Evolutionary conservation across 2,888 invertebrate genomes (phyloP).

Genomic region (Napeogenes sylphis): DNA sequence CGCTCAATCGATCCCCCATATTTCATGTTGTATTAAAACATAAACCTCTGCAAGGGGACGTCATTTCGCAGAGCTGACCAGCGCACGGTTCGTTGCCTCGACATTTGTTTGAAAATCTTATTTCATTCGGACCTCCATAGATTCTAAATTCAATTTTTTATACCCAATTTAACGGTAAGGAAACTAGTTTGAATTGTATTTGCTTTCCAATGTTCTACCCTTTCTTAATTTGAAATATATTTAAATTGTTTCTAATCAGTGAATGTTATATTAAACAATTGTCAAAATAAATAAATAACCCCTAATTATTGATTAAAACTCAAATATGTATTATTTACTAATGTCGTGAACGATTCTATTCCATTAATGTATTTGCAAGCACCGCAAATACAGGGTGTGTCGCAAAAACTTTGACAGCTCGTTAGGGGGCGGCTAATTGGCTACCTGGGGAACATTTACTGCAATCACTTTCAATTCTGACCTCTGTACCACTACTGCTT

Average conservation of each 20-base stretch:
- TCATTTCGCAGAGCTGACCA: conserved; percentile 30
- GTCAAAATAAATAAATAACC: background rate
- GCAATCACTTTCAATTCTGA: conserved; percentile 9
- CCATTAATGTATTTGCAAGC: conserved; percentile 11
- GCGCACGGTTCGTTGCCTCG: conserved; percentile 48
- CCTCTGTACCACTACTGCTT: background rate
- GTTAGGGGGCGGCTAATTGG: conserved; percentile 64
- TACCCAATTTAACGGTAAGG: conserved; percentile 34
- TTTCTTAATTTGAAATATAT: background rate
- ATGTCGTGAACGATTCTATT: background rate
- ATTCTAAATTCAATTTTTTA: conserved; percentile 45
- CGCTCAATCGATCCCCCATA: conserved; percentile 17
- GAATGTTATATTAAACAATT: background rate
- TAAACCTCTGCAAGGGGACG: conserved; percentile 18
- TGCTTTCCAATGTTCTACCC: background rate
- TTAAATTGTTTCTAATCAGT: background rate
- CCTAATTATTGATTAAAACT: background rate
- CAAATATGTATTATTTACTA: background rate
- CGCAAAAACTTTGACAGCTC: conserved; percentile 69
- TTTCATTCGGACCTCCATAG: conserved; percentile 37
- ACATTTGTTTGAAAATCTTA: conserved; percentile 52
- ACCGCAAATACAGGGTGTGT: conserved; percentile 30
- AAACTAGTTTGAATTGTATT: conserved; percentile 14
- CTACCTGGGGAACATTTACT: conserved; percentile 46
- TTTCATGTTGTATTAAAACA: conserved; percentile 20